phyloP scores from a whole-genome alignment of 2,113 vertebrate genomes.

The Tetrax tetrax region DNA sequence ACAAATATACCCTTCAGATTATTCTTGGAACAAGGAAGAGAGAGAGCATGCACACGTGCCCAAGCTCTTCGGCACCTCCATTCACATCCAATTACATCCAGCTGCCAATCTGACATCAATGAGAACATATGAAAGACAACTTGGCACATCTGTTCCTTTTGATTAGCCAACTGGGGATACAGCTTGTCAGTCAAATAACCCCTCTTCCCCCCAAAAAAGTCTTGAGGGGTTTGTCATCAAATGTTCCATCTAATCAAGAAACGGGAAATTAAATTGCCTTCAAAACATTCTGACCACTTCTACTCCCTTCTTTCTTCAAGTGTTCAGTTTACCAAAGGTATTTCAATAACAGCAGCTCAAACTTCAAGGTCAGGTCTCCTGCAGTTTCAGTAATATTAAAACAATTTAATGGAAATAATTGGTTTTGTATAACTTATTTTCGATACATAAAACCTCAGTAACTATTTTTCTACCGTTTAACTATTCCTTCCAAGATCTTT shows the following conservation, averaged over 20 bases:
- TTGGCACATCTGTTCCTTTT: not conserved
- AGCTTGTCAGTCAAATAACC: constrained; percentile 25
- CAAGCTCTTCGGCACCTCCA: not conserved
- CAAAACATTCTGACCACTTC: not conserved
- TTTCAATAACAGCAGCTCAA: not conserved
- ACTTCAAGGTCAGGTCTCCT: not conserved
- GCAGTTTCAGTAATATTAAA: not conserved
- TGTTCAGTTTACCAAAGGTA: not conserved
- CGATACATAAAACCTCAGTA: not conserved
- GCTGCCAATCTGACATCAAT: constrained; percentile 9
- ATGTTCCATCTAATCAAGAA: not conserved
- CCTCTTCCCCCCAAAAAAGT: not conserved
- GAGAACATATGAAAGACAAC: constrained; percentile 29
- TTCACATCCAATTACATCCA: constrained; percentile 31
- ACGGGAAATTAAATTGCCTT: constrained; percentile 1
- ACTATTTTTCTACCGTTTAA: constrained; percentile 24
- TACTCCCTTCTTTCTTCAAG: not conserved
- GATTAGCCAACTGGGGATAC: not conserved
- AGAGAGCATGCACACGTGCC: not conserved
- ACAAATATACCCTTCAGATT: not conserved
- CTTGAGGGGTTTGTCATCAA: constrained; percentile 10
- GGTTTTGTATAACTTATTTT: not conserved
- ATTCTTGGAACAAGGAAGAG: not conserved
- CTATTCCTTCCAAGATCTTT: not conserved
- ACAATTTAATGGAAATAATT: not conserved